These are phyloP conservation scores for Tineola bisselliella DNA, from an alignment of 2,888 invertebrate species.

Conservation along the genomic window DNA sequence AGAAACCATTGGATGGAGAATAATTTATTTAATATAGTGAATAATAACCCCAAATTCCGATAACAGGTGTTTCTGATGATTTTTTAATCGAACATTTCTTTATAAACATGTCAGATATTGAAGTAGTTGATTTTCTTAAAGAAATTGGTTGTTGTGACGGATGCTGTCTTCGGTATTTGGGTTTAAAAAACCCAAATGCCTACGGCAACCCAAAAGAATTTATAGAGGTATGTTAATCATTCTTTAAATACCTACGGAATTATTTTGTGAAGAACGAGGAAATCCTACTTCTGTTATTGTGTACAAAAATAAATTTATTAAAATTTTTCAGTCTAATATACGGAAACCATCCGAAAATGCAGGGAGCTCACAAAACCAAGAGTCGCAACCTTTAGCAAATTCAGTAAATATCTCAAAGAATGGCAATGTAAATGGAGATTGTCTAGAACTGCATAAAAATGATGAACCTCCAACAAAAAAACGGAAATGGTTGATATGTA, in stretches of 20 bases:
- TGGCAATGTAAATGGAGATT: slow-evolving; percentile 41
- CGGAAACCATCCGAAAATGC: not conserved
- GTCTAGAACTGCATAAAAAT: slow-evolving; percentile 33
- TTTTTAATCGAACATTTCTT: too few species aligned
- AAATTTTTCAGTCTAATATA: not conserved
- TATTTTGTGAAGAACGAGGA: too few species aligned
- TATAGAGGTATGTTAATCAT: slow-evolving; percentile 59
- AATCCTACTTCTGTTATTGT: not conserved
- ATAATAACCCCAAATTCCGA: not conserved
- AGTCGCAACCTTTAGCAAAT: not conserved
- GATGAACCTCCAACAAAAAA: slow-evolving; percentile 40
- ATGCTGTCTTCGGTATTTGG: slow-evolving; percentile 76
- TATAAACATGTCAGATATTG: slow-evolving; percentile 50
- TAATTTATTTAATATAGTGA: not conserved
- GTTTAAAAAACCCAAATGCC: slow-evolving; percentile 63
- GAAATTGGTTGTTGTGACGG: slow-evolving; percentile 72
- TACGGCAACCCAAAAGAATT: slow-evolving; percentile 61
- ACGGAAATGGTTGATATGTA: slow-evolving; percentile 66
- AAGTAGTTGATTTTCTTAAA: slow-evolving; percentile 57
- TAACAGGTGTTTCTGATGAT: not conserved
- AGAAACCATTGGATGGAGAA: not conserved
- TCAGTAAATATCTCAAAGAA: not conserved
- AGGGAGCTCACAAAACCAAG: not conserved
- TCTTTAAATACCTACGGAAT: too few species aligned
- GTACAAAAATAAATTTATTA: not conserved